Evolutionary conservation across 1,140 invertebrate species (phyloP).

Genomic region (Littorina saxatilis): DNA sequence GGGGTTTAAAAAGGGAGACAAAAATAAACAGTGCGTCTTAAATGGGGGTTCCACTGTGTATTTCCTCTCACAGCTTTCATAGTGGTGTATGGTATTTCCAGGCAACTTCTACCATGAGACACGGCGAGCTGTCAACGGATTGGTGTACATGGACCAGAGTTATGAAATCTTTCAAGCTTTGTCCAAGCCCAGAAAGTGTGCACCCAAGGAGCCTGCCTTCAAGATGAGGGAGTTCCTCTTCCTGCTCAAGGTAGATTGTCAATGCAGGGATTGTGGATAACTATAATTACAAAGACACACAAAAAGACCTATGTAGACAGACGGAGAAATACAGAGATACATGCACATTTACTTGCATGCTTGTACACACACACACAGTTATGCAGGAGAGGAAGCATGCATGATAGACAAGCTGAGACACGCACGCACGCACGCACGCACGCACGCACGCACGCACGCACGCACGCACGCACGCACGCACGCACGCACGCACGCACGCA

Average conservation of each 20-base stretch:
- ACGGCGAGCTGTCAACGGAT: conserved; percentile 70
- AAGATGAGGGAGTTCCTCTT: conserved; percentile 75
- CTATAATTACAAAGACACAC: too few relatives aligned
- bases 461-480: conserved; percentile 2
- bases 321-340: too few relatives aligned
- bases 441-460: not conserved
- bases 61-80: too few relatives aligned
- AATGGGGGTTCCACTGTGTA: too few relatives aligned
- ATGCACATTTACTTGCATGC: not conserved
- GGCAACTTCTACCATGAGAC: conserved; percentile 71
- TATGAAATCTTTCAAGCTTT: conserved; percentile 71
- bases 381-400: not conserved
- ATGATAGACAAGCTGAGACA: not conserved
- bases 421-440: conserved; percentile 5
- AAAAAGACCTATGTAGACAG: too few relatives aligned
- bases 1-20: too few relatives aligned
- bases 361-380: too few relatives aligned
- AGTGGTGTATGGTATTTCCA: too few relatives aligned
- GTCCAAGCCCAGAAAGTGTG: conserved; percentile 61
- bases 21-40: too few relatives aligned
- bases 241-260: conserved; percentile 66
- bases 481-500: conserved; percentile 1
- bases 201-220: conserved; percentile 66
- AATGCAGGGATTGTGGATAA: too few relatives aligned
- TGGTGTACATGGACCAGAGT: conserved; percentile 71